Percentiles rank a stretch among this genome's conserved stretches.
Evolutionary conservation across 1,140 invertebrate genomes (phyloP).

Genomic region (Drosophila lacteicornis): DNA sequence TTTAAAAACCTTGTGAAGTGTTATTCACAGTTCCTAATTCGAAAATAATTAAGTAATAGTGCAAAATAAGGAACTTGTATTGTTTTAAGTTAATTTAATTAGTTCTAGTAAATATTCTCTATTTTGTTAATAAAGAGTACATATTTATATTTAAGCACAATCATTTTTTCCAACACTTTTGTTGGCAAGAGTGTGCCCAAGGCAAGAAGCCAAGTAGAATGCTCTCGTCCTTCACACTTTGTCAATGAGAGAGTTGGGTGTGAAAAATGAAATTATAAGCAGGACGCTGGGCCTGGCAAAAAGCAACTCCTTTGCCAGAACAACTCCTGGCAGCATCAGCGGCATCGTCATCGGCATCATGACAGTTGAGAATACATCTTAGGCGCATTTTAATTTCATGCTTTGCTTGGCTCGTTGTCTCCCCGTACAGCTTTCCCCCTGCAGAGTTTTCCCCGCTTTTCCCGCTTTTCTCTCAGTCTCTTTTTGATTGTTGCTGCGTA

Average conservation of each 20-base stretch:
- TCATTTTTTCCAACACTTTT: background rate
- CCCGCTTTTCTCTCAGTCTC: conserved; percentile 28
- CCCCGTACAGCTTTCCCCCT: background rate
- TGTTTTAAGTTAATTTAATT: too few relatives aligned
- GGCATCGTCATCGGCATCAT: conserved; percentile 36
- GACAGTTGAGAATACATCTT: conserved; percentile 80
- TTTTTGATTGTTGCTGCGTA: conserved; percentile 79
- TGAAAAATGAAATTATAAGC: conserved; percentile 84
- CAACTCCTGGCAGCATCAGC: conserved; percentile 21
- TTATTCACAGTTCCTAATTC: too few relatives aligned
- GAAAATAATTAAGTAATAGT: too few relatives aligned
- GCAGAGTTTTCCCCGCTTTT: background rate
- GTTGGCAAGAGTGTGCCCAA: conserved; percentile 25
- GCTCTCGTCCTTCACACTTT: conserved; percentile 57
- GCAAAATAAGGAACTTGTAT: too few relatives aligned
- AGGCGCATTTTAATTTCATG: conserved; percentile 84
- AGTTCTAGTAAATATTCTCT: background rate
- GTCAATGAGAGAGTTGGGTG: conserved; percentile 54
- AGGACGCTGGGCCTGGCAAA: conserved; percentile 48
- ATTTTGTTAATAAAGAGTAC: background rate
- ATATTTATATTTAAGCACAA: background rate
- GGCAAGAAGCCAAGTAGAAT: conserved; percentile 62
- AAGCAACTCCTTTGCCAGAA: conserved; percentile 40
- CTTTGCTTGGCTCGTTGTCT: conserved; percentile 63
- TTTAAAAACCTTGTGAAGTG: too few relatives aligned